These are phyloP conservation scores for Pasiphila rectangulata DNA, from an alignment of 2,888 invertebrate species.

Conservation along the genomic window DNA sequence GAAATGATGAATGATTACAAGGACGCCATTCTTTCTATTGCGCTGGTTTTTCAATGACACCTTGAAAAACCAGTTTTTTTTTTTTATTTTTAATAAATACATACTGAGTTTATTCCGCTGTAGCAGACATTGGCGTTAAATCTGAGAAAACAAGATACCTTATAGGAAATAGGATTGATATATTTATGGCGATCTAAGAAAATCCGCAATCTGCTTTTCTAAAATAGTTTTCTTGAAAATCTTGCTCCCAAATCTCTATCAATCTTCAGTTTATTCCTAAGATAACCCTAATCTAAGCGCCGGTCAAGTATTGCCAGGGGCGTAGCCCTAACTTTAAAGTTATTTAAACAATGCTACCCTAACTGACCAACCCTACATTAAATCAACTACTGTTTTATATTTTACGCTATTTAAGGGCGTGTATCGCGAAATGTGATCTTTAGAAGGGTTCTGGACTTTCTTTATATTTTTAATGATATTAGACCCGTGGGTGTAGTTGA, in stretches of 20 bases:
- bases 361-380: slow-evolving; percentile 69
- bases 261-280: slow-evolving; percentile 4
- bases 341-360: slow-evolving; percentile 58
- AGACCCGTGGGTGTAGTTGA: slow-evolving; percentile 62
- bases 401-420: slow-evolving; percentile 49
- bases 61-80: no score
- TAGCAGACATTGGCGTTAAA: no score
- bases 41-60: no score
- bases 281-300: slow-evolving; percentile 18
- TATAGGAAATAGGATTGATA: no score
- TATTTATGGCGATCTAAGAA: no score
- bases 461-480: slow-evolving; percentile 72
- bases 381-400: slow-evolving; percentile 51
- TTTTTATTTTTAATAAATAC: no score
- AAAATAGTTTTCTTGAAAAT: neutral
- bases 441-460: slow-evolving; percentile 56
- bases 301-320: slow-evolving; percentile 45
- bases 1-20: no score
- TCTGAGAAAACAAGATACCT: no score
- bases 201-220: no score
- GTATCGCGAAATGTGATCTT: slow-evolving; percentile 66
- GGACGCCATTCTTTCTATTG: no score
- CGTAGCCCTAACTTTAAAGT: slow-evolving; percentile 61
- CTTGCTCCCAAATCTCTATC: neutral
- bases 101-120: no score